These are phyloP conservation scores for Chaetodon trifasciatus DNA, from an alignment of 2,797 vertebrate species.

Conservation along the genomic window DNA sequence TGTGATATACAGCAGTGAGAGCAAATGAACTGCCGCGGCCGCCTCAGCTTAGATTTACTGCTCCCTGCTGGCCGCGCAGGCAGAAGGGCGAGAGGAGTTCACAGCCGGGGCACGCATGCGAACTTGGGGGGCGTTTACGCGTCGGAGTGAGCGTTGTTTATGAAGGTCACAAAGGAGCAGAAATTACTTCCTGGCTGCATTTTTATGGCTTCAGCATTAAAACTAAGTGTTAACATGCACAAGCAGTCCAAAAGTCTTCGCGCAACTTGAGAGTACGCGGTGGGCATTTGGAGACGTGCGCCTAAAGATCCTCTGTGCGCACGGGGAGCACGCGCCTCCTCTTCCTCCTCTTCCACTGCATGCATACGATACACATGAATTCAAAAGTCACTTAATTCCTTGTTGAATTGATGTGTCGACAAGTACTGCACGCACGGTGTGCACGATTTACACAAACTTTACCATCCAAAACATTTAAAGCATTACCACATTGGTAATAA, in stretches of 20 bases:
- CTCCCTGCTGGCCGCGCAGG: slow-evolving; percentile 1
- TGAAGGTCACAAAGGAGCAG: neutral
- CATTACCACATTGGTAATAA: neutral
- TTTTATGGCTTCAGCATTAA: neutral
- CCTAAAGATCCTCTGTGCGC: too few species aligned
- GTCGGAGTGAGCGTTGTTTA: neutral
- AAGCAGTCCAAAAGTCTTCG: neutral
- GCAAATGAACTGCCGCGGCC: neutral
- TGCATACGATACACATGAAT: rapidly evolving
- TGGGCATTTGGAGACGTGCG: neutral
- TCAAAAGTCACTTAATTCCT: neutral
- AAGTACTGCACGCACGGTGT: neutral
- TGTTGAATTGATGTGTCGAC: neutral
- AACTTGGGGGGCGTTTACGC: slow-evolving; percentile 28
- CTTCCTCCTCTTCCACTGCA: neutral
- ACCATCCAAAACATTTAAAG: neutral
- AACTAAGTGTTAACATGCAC: neutral
- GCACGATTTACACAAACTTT: neutral
- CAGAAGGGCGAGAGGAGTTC: slow-evolving; percentile 40
- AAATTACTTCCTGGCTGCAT: neutral
- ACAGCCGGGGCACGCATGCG: slow-evolving; percentile 8
- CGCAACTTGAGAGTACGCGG: neutral
- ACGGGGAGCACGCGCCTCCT: neutral
- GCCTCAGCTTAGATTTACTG: neutral
- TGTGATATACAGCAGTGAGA: neutral